Evolutionary conservation across 2,797 vertebrate species (phyloP), one percentile per base, ranked within the genome.

Genomic region (Argyrosomus regius): DNA sequence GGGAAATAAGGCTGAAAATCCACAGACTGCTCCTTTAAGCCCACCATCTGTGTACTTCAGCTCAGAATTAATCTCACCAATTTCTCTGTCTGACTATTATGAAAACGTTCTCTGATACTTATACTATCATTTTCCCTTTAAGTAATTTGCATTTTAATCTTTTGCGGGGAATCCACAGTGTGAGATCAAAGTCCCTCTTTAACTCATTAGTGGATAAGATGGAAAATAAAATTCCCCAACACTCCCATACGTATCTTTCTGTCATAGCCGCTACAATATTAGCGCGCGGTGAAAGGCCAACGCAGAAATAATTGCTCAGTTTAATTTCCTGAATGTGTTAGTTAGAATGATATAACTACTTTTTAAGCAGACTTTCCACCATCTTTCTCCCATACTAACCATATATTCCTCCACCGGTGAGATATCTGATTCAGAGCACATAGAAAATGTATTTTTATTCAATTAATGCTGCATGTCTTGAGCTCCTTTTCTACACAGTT

Each of bases 161-260:
- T 78, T 79, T 82, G 63, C 3, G 22, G 77, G 65, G 26, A 77
- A 81, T 82, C 81, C 74, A 22, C 76, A 54, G 45, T 10, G 17
- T 54, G 65, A 86, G 84, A 91, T 89, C 83, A 89, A 89, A 91
- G 78, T 82, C 58, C 52, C 76, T 77, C 74, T 83, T 90, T 85
- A 86, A 85, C 66, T 89, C 76, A 87, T 90, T 85, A 86, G 64
- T 28, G 39, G 66, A 81, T 76, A 69, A 87, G 79, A 82, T 50
- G 43, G 69, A 76, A 82, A 85, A 83, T 75, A 75, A 73, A 81
- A 89, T 83, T 87, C 78, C 35, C 68, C 82, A 57, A 46, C 59
- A 74, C 66, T 67, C 53, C 50, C 8, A 0, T 63, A 46, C 5
- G 6, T 60, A 78, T 71, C 64, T 65, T 72, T 62, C 26, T 63